A percentile compares a stretch with the other conserved stretches of the same genome.
Conservation (phyloP, 2,888 invertebrate genomes). For the Bombylius discolor region DNA sequence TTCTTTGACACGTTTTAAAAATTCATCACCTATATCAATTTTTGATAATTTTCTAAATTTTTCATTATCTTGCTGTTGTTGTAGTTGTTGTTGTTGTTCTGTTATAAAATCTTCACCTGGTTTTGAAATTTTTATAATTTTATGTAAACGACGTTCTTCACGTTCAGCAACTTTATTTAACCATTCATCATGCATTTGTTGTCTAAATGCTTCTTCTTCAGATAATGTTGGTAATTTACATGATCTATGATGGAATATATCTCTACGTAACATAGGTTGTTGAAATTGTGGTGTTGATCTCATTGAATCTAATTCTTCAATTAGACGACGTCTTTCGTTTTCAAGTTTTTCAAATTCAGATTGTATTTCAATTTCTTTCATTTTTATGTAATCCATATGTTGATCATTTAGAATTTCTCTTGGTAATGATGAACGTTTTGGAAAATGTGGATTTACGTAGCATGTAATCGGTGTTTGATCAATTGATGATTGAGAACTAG, state of each 20-base stretch:
- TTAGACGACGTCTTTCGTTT: slow-evolving; percentile 39
- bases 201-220: slow-evolving; percentile 59
- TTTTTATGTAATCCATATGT: slow-evolving; percentile 48
- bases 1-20: slow-evolving; percentile 61
- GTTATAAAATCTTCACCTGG: slow-evolving; percentile 24
- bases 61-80: slow-evolving; percentile 15
- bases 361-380: slow-evolving; percentile 52
- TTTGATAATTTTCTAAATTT: slow-evolving; percentile 5
- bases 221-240: slow-evolving; percentile 41
- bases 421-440: slow-evolving; percentile 44
- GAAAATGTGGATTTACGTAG: slow-evolving; percentile 23
- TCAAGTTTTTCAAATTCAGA: slow-evolving; percentile 50
- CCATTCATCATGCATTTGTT: slow-evolving; percentile 76
- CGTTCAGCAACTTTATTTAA: slow-evolving; percentile 64
- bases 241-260: slow-evolving; percentile 15
- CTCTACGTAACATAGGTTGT: slow-evolving; percentile 3
- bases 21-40: slow-evolving; percentile 54
- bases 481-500: slow-evolving; percentile 32
- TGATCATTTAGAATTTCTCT: slow-evolving; percentile 41
- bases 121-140: slow-evolving; percentile 66
- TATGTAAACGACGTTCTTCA: slow-evolving; percentile 63
- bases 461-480: slow-evolving; percentile 32
- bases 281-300: slow-evolving; percentile 3
- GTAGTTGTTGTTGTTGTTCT: slow-evolving; percentile 15
- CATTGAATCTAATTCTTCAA: slow-evolving; percentile 29